A percentile compares a stretch with the other conserved stretches of the same genome.
Conservation (phyloP, 2,888 invertebrate genomes). For the Tethea ocularis region DNA sequence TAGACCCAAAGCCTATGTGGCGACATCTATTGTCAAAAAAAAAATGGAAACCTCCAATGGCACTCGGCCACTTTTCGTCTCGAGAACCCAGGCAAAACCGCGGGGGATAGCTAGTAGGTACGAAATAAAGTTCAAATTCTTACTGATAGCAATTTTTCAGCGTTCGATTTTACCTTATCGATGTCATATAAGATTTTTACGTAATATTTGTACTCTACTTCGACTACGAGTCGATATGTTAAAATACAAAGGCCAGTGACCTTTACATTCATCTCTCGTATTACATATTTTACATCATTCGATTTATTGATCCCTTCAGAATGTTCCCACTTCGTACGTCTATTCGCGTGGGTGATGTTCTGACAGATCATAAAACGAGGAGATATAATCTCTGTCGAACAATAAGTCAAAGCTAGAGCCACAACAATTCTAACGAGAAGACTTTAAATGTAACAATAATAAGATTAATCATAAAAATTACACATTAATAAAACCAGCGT, state of each 20-base stretch:
- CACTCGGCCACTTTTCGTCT: too few relatives aligned
- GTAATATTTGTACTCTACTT: not conserved
- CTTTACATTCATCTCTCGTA: constrained; percentile 4
- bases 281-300: constrained; percentile 6
- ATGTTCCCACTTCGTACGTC: not conserved
- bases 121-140: too few relatives aligned
- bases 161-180: not conserved
- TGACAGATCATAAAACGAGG: not conserved
- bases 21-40: too few relatives aligned
- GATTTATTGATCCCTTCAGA: constrained; percentile 2
- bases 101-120: too few relatives aligned
- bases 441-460: too few relatives aligned
- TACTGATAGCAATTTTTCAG: too few relatives aligned
- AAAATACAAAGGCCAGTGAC: not conserved
- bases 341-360: constrained; percentile 28
- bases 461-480: too few relatives aligned
- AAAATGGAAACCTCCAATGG: too few relatives aligned
- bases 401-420: not conserved
- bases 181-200: not conserved
- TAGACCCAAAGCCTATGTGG: too few relatives aligned
- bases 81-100: too few relatives aligned
- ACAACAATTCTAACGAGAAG: too few relatives aligned
- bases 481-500: too few relatives aligned
- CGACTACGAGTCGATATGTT: not conserved
- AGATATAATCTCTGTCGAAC: not conserved